Conservation (phyloP, 2,888 invertebrate genomes). For the Petrolisthes cinctipes region DNA sequence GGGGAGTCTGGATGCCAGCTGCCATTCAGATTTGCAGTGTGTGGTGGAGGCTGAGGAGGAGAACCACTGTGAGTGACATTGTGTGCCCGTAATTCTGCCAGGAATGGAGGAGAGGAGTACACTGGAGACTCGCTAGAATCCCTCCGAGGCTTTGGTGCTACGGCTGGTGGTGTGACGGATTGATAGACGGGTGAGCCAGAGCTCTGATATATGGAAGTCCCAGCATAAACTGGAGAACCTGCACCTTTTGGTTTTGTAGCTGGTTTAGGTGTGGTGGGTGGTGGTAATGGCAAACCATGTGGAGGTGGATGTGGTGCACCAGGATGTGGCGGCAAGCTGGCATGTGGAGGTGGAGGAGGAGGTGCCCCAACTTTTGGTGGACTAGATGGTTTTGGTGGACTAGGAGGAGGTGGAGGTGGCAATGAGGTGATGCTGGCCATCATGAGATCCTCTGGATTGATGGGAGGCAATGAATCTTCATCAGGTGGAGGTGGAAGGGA, state of each 20-base stretch:
- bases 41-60: constrained; percentile 21
- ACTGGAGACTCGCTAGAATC: constrained; percentile 43
- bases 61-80: not conserved
- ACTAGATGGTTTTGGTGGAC: constrained; percentile 55
- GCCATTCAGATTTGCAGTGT: constrained; percentile 34
- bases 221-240: constrained; percentile 33
- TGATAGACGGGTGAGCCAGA: constrained; percentile 46
- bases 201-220: constrained; percentile 22
- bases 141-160: constrained; percentile 61
- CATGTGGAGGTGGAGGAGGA: constrained; percentile 65
- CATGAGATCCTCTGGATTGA: constrained; percentile 64
- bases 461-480: constrained; percentile 62
- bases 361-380: constrained; percentile 62
- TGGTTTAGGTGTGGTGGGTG: constrained; percentile 52
- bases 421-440: constrained; percentile 62
- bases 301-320: constrained; percentile 66
- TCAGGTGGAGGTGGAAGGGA: constrained; percentile 66
- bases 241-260: constrained; percentile 35
- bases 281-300: constrained; percentile 62
- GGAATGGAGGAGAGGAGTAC: constrained; percentile 48
- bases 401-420: constrained; percentile 63
- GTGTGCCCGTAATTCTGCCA: constrained; percentile 54
- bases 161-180: constrained; percentile 59
- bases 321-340: constrained; percentile 50
- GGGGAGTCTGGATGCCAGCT: constrained; percentile 55